phyloP scores from a whole-genome alignment of 2,888 invertebrate species.

The Dione vanillae region DNA sequence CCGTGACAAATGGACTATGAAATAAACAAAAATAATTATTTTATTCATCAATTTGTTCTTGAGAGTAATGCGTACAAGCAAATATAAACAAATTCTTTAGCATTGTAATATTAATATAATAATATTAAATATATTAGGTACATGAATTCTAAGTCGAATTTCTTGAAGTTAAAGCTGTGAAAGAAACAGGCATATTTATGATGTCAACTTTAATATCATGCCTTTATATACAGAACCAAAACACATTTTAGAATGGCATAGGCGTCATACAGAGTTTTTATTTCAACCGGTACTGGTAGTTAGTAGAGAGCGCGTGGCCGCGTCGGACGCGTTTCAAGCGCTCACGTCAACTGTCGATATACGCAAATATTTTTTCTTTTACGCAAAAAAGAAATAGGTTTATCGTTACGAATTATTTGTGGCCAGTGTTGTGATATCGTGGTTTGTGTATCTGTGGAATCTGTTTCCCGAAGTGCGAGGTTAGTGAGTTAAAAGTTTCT shows the following conservation, averaged over 20 bases:
- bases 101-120: no score
- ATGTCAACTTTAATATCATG: background rate
- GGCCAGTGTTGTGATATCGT: constrained; percentile 50
- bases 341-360: constrained; percentile 40
- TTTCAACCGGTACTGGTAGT: constrained; percentile 47
- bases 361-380: constrained; percentile 48
- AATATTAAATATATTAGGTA: no score
- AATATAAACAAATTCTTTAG: no score
- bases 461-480: constrained; percentile 19
- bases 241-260: constrained; percentile 10
- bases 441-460: constrained; percentile 42
- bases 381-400: constrained; percentile 44
- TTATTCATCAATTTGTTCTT: no score
- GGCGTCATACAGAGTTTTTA: background rate
- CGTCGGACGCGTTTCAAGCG: constrained; percentile 52
- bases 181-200: background rate
- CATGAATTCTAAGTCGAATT: no score
- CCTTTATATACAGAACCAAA: background rate
- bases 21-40: no score
- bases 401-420: constrained; percentile 41
- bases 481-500: constrained; percentile 41
- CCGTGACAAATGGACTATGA: no score
- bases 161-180: no score
- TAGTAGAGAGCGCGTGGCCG: constrained; percentile 54
- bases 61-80: no score